Base-by-base conservation (phyloP, 1,140 invertebrate genomes). In the Trachelipus rathkii region DNA sequence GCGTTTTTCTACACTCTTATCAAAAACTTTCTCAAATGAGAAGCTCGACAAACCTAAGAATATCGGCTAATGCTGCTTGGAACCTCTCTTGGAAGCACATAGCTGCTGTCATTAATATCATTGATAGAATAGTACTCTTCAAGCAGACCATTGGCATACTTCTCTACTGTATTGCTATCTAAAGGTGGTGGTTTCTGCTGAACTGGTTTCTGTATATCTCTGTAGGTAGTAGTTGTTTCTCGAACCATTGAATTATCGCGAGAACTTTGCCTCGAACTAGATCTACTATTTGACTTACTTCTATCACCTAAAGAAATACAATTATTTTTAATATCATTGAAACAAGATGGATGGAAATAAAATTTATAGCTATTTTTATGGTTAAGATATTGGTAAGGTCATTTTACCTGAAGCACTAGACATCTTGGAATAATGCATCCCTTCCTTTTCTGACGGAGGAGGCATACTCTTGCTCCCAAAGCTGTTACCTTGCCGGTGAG, bases 21-120 rank as follows among this genome's bases (percentile, higher is more conserved):
- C 87, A 66, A 88, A 78, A 0, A 87, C 85, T 80, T 85, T 83
- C 77, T 86, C 85, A 19, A 87, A 78, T 33, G 83, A 82, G n/a
- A 46, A 80, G 24, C 72, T 82, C 81, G 9, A 87, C 84, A 82
- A 87, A 86, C 67, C 78, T 74, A 71, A 83, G 80, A 23, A 85
- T 82, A 43, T 82, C 84, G 33, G 43, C 33, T n/a, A n/a, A 33
- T 33, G 74, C 21, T 82, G 76, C 46, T 82, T 82, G 53, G 53
- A 82, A 82, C 74, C 85, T 77, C 76, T 87, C 86, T 72, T 82
- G 81, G n/a, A 87, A 81, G 82, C 85, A 85, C 46, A 84, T 74
- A 44, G 83, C 78, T n/a, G 86, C 86, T 75, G n/a, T 87, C 86
- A 86, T 87, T 69, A n/a, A 75, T 75, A 11, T 46, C 10, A 60